These are phyloP conservation scores for Stegophylla sp. DNA, from an alignment of 2,888 invertebrate genomes.

Conservation along the genomic window DNA sequence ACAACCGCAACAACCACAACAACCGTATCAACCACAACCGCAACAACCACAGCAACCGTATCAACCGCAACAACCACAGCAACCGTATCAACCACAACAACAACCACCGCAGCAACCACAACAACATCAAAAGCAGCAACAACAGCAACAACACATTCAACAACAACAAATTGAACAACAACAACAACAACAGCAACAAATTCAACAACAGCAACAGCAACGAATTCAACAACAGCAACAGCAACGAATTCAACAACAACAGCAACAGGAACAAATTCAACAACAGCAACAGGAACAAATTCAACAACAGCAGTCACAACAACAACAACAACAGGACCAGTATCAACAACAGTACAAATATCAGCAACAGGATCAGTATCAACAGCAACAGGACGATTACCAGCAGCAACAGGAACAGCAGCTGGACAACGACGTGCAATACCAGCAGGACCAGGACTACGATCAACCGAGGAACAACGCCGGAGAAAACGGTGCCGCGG, in stretches of 20 bases:
- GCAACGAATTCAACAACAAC: constrained; percentile 62
- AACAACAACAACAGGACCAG: constrained; percentile 8
- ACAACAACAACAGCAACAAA: no score
- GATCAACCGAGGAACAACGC: constrained; percentile 33
- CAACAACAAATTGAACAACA: no score
- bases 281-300: no score
- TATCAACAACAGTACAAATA: neutral
- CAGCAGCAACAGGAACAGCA: constrained; percentile 62
- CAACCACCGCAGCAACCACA: constrained; percentile 60
- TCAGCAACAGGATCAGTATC: neutral
- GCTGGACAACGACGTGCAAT: constrained; percentile 62
- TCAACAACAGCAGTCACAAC: constrained; percentile 61
- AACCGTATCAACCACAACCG: constrained; percentile 61
- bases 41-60: constrained; percentile 62
- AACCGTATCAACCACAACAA: constrained; percentile 62
- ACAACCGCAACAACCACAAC: constrained; percentile 62
- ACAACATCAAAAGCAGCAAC: no score
- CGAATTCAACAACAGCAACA: constrained; percentile 61
- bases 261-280: constrained; percentile 60
- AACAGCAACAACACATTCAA: no score
- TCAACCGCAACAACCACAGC: constrained; percentile 54
- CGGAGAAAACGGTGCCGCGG: neutral
- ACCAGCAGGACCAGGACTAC: constrained; percentile 32
- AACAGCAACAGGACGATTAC: constrained; percentile 61
- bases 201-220: constrained; percentile 61